Percentiles rank a stretch among this genome's conserved stretches.
phyloP scores from a whole-genome alignment of 2,113 vertebrate species.

The Vombatus ursinus region DNA sequence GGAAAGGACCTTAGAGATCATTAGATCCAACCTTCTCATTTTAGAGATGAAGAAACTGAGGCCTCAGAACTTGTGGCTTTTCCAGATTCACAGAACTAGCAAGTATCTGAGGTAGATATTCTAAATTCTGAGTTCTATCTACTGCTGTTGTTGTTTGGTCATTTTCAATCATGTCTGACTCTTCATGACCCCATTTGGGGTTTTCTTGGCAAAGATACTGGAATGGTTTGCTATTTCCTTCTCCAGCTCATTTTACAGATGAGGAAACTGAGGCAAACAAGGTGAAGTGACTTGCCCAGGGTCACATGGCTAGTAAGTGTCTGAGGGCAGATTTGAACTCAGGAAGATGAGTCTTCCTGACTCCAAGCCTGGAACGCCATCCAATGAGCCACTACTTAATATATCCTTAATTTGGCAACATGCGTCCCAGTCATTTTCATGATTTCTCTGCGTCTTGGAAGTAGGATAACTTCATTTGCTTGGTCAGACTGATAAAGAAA shows the following conservation, averaged over 20 bases:
- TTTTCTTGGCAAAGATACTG: neutral
- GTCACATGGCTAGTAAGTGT: neutral
- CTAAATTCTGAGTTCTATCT: neutral
- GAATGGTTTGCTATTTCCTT: neutral
- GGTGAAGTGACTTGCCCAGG: neutral
- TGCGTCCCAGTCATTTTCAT: neutral
- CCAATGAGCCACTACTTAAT: neutral
- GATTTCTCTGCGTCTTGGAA: neutral
- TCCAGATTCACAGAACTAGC: neutral
- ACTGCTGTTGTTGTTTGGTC: neutral
- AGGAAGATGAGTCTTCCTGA: neutral
- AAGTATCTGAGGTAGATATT: neutral
- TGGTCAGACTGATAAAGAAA: conserved; percentile 22
- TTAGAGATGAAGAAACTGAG: neutral
- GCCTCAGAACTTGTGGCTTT: neutral
- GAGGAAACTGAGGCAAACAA: neutral
- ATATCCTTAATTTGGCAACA: neutral
- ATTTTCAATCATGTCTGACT: neutral
- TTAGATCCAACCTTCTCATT: neutral
- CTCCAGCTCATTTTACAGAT: neutral
- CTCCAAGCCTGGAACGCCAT: neutral
- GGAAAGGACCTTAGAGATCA: neutral
- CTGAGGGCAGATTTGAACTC: neutral
- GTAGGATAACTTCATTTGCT: neutral
- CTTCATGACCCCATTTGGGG: neutral